Evolutionary conservation across 1,140 invertebrate species (phyloP).

Genomic region (Leguminivora glycinivorella): DNA sequence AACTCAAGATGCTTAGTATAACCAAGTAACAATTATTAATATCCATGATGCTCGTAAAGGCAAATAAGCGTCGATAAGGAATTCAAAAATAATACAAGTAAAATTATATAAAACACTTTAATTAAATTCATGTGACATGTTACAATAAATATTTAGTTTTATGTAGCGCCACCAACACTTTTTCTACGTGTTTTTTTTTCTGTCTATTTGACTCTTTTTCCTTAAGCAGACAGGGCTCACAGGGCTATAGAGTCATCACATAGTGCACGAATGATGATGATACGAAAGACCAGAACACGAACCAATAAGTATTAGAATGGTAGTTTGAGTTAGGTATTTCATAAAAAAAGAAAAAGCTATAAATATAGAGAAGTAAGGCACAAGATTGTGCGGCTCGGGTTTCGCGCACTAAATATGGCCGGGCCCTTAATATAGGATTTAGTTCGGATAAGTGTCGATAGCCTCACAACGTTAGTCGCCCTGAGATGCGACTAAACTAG

Average conservation of each 20-base stretch:
- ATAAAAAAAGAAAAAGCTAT: background rate
- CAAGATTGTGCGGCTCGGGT: background rate
- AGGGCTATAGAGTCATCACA: no score
- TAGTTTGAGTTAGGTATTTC: background rate
- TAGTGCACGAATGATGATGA: no score
- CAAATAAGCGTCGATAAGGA: no score
- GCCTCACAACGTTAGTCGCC: no score
- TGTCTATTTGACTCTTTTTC: background rate
- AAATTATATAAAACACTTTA: slow-evolving; percentile 55
- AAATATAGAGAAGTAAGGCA: background rate
- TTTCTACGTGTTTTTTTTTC: slow-evolving; percentile 30
- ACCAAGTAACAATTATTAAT: no score
- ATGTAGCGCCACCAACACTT: slow-evolving; percentile 45
- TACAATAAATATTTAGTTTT: slow-evolving; percentile 56
- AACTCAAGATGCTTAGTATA: no score
- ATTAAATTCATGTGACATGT: slow-evolving; percentile 56
- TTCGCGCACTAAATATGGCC: background rate
- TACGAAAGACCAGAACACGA: no score
- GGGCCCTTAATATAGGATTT: background rate
- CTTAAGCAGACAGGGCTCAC: no score
- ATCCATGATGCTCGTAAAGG: no score
- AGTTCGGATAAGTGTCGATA: no score
- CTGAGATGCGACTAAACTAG: no score
- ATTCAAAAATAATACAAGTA: slow-evolving; percentile 36
- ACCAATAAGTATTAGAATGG: background rate